Evolutionary conservation across 1,140 invertebrate species (phyloP).

Genomic region (Drosophila neocordata): DNA sequence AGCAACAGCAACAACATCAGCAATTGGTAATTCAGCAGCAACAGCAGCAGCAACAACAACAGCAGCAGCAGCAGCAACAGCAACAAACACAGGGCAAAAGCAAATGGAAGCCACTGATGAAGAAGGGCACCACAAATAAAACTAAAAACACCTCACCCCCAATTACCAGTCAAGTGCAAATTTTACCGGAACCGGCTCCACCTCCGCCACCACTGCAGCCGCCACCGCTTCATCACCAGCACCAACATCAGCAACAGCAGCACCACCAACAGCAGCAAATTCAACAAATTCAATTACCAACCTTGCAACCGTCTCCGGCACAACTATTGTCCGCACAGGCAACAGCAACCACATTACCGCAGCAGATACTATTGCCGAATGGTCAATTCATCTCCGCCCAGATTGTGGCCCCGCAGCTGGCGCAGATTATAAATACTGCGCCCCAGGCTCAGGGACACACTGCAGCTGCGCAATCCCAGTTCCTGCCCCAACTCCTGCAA

Average conservation of each 20-base stretch:
- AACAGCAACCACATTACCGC: constrained; percentile 51
- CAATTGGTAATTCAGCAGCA: constrained; percentile 30
- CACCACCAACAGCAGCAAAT: constrained; percentile 47
- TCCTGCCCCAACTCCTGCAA: constrained; percentile 74
- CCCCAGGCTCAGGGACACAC: constrained; percentile 39
- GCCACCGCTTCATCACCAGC: constrained; percentile 18
- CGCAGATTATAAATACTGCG: constrained; percentile 61
- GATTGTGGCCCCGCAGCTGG: constrained; percentile 66
- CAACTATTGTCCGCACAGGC: constrained; percentile 50
- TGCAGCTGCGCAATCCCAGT: constrained; percentile 60
- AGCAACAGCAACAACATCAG: constrained; percentile 50
- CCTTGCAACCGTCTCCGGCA: constrained; percentile 57
- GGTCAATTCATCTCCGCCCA: constrained; percentile 80
- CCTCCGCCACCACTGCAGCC: constrained; percentile 30
- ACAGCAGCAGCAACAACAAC: constrained; percentile 43
- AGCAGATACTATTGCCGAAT: constrained; percentile 79
- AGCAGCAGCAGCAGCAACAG: constrained; percentile 51
- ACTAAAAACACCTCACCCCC: constrained; percentile 35
- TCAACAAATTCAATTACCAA: constrained; percentile 63
- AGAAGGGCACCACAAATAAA: constrained; percentile 57
- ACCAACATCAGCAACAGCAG: constrained; percentile 40
- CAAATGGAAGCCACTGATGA: constrained; percentile 54
- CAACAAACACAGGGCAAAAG: constrained; percentile 46
- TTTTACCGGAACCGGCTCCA: constrained; percentile 51
- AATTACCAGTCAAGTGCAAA: constrained; percentile 32